Conservation (phyloP, 2,113 vertebrate species). For the Falco punctatus region DNA sequence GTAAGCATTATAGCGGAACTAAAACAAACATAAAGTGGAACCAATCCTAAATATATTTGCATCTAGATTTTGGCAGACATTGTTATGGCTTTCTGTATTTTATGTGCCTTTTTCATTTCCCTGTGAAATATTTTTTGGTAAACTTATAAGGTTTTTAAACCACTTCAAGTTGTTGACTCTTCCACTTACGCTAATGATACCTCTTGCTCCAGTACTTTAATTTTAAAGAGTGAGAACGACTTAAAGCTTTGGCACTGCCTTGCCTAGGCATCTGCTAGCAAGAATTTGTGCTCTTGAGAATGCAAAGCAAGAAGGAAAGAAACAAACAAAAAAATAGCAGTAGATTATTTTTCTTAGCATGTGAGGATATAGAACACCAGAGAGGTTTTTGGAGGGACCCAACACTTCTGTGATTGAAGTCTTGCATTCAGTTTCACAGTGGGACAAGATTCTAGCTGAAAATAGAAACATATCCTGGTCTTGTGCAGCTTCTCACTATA, state of each 20-base stretch:
- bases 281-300: neutral
- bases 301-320: neutral
- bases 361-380: neutral
- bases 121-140: slow-evolving; percentile 42
- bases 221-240: neutral
- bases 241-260: slow-evolving; percentile 5
- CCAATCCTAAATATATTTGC: slow-evolving; percentile 56
- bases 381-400: neutral
- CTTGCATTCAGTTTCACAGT: neutral
- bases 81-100: slow-evolving; percentile 39
- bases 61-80: slow-evolving; percentile 57
- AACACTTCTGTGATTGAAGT: neutral
- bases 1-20: slow-evolving; percentile 8
- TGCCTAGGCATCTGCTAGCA: neutral
- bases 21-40: slow-evolving; percentile 65
- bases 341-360: neutral
- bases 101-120: slow-evolving; percentile 35
- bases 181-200: slow-evolving; percentile 1
- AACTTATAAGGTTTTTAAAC: slow-evolving; percentile 25
- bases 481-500: neutral
- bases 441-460: neutral
- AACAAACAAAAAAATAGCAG: neutral
- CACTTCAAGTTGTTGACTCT: slow-evolving; percentile 37
- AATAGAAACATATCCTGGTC: neutral
- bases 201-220: neutral